These are phyloP conservation scores for Orientallactaga bullata DNA, from an alignment of 2,113 vertebrate species.

Conservation along the genomic window DNA sequence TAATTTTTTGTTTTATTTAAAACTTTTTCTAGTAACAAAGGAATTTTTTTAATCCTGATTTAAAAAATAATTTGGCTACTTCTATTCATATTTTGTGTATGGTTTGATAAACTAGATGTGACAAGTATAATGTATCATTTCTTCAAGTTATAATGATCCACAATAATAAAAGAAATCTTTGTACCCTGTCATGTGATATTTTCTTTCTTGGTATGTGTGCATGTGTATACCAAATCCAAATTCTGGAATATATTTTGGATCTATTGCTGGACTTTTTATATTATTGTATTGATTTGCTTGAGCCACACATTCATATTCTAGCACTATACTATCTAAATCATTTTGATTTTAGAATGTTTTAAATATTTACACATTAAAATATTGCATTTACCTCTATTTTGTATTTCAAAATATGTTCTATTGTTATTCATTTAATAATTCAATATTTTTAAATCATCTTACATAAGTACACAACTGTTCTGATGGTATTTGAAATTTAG, in stretches of 20 bases:
- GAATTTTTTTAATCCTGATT: constrained; percentile 24
- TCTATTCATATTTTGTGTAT: constrained; percentile 39
- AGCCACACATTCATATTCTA: neutral
- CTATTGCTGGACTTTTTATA: neutral
- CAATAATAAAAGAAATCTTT: constrained; percentile 62
- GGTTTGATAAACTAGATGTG: constrained; percentile 37
- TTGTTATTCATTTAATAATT: neutral
- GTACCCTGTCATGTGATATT: neutral
- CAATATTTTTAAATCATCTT: neutral
- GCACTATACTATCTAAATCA: neutral
- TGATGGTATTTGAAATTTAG: neutral
- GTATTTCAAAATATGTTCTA: neutral
- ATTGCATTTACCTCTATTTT: neutral
- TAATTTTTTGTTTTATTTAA: constrained; percentile 52
- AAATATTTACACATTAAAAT: neutral
- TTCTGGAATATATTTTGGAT: neutral
- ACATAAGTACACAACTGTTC: neutral
- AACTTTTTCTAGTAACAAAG: constrained; percentile 66
- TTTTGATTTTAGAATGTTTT: neutral
- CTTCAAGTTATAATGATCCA: constrained; percentile 42
- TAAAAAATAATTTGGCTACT: neutral
- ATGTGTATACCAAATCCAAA: neutral
- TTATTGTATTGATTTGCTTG: neutral
- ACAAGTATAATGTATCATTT: constrained; percentile 63
- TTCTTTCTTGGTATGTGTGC: constrained; percentile 50